Percentiles rank a stretch among this genome's conserved stretches.
Evolutionary conservation across 1,140 invertebrate genomes (phyloP).

Genomic region (Bursaphelenchus mucronatus): DNA sequence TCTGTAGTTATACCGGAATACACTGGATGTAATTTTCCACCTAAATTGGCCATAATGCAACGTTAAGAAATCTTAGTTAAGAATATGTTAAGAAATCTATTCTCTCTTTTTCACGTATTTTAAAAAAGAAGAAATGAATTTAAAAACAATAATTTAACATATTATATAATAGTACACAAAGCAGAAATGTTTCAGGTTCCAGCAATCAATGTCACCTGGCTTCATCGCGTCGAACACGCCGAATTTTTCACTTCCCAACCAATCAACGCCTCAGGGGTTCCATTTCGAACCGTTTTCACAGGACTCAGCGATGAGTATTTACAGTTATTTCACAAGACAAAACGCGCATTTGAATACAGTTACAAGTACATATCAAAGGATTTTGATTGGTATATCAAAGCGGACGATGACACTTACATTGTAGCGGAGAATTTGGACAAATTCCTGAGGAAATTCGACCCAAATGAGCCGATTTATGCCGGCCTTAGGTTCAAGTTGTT

Average conservation of each 20-base stretch:
- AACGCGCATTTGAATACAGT: conserved; percentile 74
- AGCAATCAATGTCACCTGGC: conserved; percentile 43
- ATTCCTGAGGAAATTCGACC: conserved; percentile 37
- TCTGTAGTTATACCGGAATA: too few species aligned
- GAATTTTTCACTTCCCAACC: conserved; percentile 34
- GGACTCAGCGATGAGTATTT: conserved; percentile 76
- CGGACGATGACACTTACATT: conserved; percentile 60
- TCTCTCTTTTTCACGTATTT: too few species aligned
- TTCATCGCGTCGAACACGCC: conserved; percentile 39
- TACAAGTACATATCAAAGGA: conserved; percentile 55
- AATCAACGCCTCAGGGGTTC: conserved; percentile 24
- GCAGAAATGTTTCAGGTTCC: conserved; percentile 25
- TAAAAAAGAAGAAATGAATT: too few species aligned
- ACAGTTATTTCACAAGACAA: conserved; percentile 86
- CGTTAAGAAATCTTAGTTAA: too few species aligned
- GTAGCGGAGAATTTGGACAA: conserved; percentile 45
- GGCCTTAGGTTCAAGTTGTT: conserved; percentile 51
- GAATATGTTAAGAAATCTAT: too few species aligned
- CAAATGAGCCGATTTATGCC: conserved; percentile 56
- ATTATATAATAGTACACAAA: too few species aligned
- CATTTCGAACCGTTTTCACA: conserved; percentile 56
- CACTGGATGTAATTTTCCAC: too few species aligned
- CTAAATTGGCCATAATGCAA: too few species aligned
- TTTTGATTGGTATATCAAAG: conserved; percentile 61
- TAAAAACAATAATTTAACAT: too few species aligned